phyloP scores from a whole-genome alignment of 2,797 vertebrate genomes.

The Apogon talboti region DNA sequence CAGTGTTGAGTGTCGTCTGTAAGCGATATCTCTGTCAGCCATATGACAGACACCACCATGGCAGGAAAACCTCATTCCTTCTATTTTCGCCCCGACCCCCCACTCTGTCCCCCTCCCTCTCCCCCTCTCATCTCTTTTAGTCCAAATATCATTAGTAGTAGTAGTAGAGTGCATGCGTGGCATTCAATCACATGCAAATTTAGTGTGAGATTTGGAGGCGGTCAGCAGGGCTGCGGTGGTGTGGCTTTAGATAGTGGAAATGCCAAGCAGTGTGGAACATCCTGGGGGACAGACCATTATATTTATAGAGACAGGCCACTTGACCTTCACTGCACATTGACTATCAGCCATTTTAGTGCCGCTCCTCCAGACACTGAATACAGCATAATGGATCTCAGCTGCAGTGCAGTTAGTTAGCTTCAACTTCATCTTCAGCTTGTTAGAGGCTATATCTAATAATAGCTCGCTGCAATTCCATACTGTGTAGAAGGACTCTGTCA shows the following conservation, averaged over 20 bases:
- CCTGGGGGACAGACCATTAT: conserved; percentile 84
- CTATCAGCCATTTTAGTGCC: conserved; percentile 83
- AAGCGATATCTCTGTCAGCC: conserved; percentile 38
- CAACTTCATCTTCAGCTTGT: conserved; percentile 73
- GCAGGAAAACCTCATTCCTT: conserved; percentile 74
- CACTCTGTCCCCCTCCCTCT: conserved; percentile 6
- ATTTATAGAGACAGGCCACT: conserved; percentile 84
- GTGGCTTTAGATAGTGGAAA: conserved; percentile 78
- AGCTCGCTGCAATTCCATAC: conserved; percentile 75
- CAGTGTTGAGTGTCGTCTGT: conserved; percentile 25
- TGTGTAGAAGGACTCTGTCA: conserved; percentile 53
- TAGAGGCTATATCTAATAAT: conserved; percentile 75
- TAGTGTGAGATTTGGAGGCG: conserved; percentile 63
- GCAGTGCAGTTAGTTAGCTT: conserved; percentile 76
- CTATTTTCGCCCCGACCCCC: conserved; percentile 53
- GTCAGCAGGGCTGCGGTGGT: conserved; percentile 66
- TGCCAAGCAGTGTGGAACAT: conserved; percentile 76
- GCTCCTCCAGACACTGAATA: conserved; percentile 72
- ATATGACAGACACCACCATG: conserved; percentile 55
- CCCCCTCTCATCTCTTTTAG: conserved; percentile 46
- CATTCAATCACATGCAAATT: conserved; percentile 73
- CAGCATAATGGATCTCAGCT: conserved; percentile 76
- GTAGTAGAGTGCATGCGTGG: conserved; percentile 55
- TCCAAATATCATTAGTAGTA: conserved; percentile 63
- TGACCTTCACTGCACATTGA: conserved; percentile 85